These are phyloP conservation scores for Myotis lucifugus DNA, from an alignment of 2,113 vertebrate species.

Conservation along the genomic window DNA sequence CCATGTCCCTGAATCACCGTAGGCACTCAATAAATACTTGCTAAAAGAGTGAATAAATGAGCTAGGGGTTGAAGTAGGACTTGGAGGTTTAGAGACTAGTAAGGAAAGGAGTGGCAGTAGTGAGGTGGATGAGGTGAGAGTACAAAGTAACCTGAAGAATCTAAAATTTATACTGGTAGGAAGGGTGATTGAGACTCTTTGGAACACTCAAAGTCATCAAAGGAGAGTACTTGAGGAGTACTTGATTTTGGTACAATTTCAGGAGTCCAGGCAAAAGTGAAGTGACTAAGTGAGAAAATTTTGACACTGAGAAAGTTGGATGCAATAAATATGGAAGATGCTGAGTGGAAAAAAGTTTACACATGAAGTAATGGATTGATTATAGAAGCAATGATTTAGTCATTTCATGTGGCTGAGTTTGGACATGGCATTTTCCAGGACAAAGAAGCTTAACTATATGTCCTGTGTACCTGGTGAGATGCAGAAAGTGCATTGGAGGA, in stretches of 20 bases:
- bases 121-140: not conserved
- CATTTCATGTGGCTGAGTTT: not conserved
- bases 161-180: not conserved
- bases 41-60: conserved; percentile 3
- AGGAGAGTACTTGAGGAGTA: not conserved
- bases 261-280: not conserved
- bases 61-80: not conserved
- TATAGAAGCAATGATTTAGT: not conserved
- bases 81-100: not conserved
- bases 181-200: not conserved
- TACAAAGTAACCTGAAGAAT: not conserved
- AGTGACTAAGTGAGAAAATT: not conserved
- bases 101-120: not conserved
- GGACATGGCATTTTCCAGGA: not conserved
- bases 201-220: conserved; percentile 8
- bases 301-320: not conserved
- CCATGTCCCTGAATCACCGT: not conserved
- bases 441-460: not conserved
- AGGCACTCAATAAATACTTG: not conserved
- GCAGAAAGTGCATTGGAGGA: not conserved
- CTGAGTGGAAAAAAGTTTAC: not conserved
- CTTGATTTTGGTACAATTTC: not conserved
- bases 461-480: not conserved
- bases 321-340: not conserved
- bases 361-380: not conserved